Base-by-base conservation (phyloP, 2,113 vertebrate genomes). In the Zootoca vivipara region DNA sequence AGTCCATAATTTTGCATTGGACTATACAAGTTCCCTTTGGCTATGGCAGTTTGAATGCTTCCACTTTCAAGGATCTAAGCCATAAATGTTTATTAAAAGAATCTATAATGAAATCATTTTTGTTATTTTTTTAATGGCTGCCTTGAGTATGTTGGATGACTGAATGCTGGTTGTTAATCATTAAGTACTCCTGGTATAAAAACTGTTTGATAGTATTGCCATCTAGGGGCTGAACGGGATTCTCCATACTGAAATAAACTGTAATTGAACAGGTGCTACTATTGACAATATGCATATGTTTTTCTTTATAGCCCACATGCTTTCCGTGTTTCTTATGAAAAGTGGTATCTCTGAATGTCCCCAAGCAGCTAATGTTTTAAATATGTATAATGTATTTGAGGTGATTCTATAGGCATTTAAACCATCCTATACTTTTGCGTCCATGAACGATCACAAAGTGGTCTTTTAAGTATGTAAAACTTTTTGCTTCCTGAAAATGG, bases 201-300 rank as follows among this genome's bases (percentile, higher is more conserved):
- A 98, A 98, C 96, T 93, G 97, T 97, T 98, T 97, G 98, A 96
- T 97, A 96, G 97, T 95, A 98, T 98, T 98, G 98, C 98, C 98
- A 98, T 97, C 98, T 98, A 98, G 98, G 98, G 98, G 98, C 97
- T 94, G 94, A 95, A 96, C 0, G 58, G 90, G 96, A 97, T 94
- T 95, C 97, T 98, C 97, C 92, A 78, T 94, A 84, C 97, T 84
- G 95, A 98, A 97, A 97, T 98, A 97, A 98, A 97, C 93, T 93
- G 93, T 95, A 96, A 97, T 96, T 95, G 97, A 97, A 96, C 98
- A 98, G 97, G 97, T 98, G 97, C 97, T 94, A 93, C 96, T 96
- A 97, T 97, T 97, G 98, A 98, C 97, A 97, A 96, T 97, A 96
- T 97, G 96, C 97, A 97, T 98, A 98, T 98, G 97, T 97, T 98